These are phyloP conservation scores for Sitodiplosis mosellana DNA, from an alignment of 1,140 invertebrate species.

Conservation along the genomic window DNA sequence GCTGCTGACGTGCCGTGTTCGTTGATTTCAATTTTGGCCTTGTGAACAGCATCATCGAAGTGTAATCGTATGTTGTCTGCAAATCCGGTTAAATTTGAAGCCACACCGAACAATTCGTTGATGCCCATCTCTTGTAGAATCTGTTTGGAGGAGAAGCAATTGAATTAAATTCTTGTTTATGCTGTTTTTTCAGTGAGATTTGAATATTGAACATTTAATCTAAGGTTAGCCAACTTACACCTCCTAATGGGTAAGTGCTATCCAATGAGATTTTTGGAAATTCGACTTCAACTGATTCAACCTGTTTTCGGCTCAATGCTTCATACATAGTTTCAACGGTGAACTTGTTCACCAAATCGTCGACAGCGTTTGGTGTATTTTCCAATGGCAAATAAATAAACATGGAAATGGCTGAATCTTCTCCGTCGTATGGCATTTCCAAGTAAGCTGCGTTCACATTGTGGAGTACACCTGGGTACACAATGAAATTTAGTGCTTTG, in stretches of 20 bases:
- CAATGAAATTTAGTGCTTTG: constrained; percentile 3
- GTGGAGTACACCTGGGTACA: constrained; percentile 56
- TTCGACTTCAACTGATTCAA: constrained; percentile 49
- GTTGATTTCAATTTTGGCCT: constrained; percentile 58
- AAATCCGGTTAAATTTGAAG: constrained; percentile 41
- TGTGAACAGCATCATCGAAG: constrained; percentile 53
- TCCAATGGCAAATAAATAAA: constrained; percentile 66
- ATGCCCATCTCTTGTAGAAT: constrained; percentile 45
- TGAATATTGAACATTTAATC: too few relatives aligned
- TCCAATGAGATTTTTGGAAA: constrained; percentile 71
- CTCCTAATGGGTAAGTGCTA: constrained; percentile 28
- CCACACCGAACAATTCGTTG: constrained; percentile 39
- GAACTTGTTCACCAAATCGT: constrained; percentile 35
- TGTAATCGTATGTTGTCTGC: constrained; percentile 27
- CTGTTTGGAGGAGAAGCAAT: too few relatives aligned
- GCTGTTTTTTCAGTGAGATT: neutral
- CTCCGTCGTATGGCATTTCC: constrained; percentile 59
- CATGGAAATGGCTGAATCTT: constrained; percentile 63
- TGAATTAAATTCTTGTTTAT: too few relatives aligned
- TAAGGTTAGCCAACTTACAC: constrained; percentile 24
- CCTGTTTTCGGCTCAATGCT: constrained; percentile 42
- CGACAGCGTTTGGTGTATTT: constrained; percentile 38
- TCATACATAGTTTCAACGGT: constrained; percentile 38
- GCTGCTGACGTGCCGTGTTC: constrained; percentile 63
- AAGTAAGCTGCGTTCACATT: constrained; percentile 63